Evolutionary conservation across 1,140 invertebrate genomes (phyloP), one percentile per base, ranked within the genome.

Genomic region (Heliothis virescens): DNA sequence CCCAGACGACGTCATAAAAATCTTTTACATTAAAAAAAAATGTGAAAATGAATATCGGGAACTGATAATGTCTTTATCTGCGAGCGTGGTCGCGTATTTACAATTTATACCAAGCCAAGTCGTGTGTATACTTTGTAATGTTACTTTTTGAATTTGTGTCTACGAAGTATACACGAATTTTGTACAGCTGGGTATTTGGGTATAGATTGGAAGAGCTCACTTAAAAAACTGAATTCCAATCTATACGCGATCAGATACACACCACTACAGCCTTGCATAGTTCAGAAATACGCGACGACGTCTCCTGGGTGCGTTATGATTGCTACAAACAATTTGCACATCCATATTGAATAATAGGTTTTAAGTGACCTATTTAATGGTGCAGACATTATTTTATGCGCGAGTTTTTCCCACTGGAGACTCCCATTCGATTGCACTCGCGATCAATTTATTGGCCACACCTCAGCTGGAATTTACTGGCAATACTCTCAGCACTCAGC

Each of bases 401-500:
- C 48, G 74, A 80, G 55, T 80, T 73, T 69, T 80, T 72, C n/a
- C 74, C 57, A 67, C 53, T 48, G 41, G 59, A 48, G 48, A 57
- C 48, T 47, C 48, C 57, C 62, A 29, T 55, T 65, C 55, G 18
- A 60, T 52, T 59, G 79, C 63, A 60, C 55, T 76, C 62, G 16
- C 34, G 26, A 41, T 59, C 62, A 34, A 80, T 80, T 75, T 80
- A 80, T 80, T 59, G 73, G 29, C 52, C 63, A 16, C 72, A 80
- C 72, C 55, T 73, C 41, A 21, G 53, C 16, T 55, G 26, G 29
- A 72, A 72, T 72, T 72, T 72, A 72, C 52, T 57, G 69, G 52
- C 26, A 57, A 72, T 18, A 57, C 69, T 72, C 52, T 72, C 26
- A 55, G 16, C 50, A 52, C 29, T 57, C 50, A 18, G 52, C 57